A percentile compares a stretch with the other conserved stretches of the same genome.
phyloP scores from a whole-genome alignment of 1,140 invertebrate genomes.

The Drosophila tsacasi region DNA sequence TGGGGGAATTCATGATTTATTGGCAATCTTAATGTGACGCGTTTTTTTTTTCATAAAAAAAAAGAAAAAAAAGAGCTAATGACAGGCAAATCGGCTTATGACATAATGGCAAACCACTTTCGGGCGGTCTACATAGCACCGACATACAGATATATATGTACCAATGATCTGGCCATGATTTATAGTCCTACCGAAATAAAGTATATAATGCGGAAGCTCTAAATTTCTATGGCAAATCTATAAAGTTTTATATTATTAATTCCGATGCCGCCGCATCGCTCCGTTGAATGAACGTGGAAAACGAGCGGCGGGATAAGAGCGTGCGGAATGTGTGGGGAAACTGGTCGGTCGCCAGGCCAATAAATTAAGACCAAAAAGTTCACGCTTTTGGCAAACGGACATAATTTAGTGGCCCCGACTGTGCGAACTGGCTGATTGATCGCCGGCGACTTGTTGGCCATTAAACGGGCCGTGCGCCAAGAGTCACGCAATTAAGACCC shows the following conservation, averaged over 20 bases:
- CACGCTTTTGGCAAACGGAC: constrained; percentile 35
- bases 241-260: constrained; percentile 66
- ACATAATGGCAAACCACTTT: constrained; percentile 63
- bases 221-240: constrained; percentile 68
- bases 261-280: constrained; percentile 6
- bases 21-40: constrained; percentile 58
- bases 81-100: constrained; percentile 77
- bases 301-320: neutral
- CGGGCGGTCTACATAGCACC: constrained; percentile 32
- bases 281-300: constrained; percentile 49
- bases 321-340: constrained; percentile 30
- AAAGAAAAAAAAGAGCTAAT: constrained; percentile 46
- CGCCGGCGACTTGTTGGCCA: constrained; percentile 70
- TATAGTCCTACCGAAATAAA: constrained; percentile 52
- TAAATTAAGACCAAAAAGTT: constrained; percentile 65
- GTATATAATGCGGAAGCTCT: constrained; percentile 53
- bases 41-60: constrained; percentile 31
- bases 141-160: neutral
- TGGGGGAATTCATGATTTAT: constrained; percentile 70
- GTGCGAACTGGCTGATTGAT: constrained; percentile 65
- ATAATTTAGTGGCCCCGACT: constrained; percentile 43
- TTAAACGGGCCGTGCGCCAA: constrained; percentile 68
- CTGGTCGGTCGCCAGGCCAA: constrained; percentile 55
- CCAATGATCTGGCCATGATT: constrained; percentile 52
- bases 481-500: constrained; percentile 71